Conservation (phyloP, 1,140 invertebrate genomes). For the Ptiloglossa arizonensis region DNA sequence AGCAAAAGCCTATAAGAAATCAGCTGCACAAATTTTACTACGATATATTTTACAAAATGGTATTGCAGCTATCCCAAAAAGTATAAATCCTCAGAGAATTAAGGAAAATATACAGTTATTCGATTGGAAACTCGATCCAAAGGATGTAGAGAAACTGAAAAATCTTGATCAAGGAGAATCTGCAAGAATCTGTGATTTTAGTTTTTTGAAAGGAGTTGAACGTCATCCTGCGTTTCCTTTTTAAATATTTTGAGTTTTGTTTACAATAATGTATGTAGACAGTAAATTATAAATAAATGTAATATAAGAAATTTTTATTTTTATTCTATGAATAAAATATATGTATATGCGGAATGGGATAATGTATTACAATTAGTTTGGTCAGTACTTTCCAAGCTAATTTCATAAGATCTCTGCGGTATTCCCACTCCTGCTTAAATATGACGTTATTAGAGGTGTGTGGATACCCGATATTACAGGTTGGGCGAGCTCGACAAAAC, state of each 20-base stretch:
- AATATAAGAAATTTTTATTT: no score
- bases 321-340: no score
- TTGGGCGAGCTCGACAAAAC: no score
- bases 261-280: neutral
- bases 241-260: conserved; percentile 36
- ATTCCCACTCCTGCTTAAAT: no score
- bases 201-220: conserved; percentile 81
- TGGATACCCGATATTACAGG: no score
- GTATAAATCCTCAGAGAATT: conserved; percentile 82
- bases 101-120: conserved; percentile 83
- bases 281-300: neutral
- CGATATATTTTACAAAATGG: conserved; percentile 83
- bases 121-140: conserved; percentile 73
- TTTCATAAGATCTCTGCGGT: no score
- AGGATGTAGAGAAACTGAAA: conserved; percentile 75
- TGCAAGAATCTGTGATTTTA: conserved; percentile 86
- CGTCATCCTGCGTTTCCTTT: conserved; percentile 84
- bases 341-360: no score
- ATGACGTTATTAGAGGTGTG: no score
- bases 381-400: no score
- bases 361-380: no score
- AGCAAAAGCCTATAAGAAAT: conserved; percentile 82
- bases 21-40: conserved; percentile 85
- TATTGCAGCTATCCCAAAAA: conserved; percentile 86
- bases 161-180: conserved; percentile 82